A percentile compares a stretch with the other conserved stretches of the same genome.
Evolutionary conservation across 37 sponge, comb jelly and placozoan genomes (phyloP).

Genomic region (Beroe ovata): DNA sequence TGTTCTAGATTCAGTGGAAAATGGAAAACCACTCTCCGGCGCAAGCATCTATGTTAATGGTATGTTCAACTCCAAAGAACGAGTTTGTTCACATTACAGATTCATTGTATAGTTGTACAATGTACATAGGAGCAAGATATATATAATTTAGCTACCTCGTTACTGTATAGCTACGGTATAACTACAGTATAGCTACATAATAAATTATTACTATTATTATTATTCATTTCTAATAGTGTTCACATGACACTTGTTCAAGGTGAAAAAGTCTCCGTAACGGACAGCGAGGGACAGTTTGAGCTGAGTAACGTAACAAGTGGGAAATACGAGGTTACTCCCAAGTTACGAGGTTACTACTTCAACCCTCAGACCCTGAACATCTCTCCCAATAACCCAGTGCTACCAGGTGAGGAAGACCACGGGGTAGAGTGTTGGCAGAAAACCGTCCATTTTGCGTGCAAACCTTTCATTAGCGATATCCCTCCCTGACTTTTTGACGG

Average conservation of each 20-base stretch:
- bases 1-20: conserved; percentile 51
- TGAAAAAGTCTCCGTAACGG: conserved; percentile 49
- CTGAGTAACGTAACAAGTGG: conserved; percentile 51
- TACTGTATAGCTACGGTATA: too few relatives aligned
- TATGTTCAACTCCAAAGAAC: not conserved
- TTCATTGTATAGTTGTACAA: too few relatives aligned
- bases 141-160: too few relatives aligned
- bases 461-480: too few relatives aligned
- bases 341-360: conserved; percentile 39
- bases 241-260: not conserved
- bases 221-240: too few relatives aligned
- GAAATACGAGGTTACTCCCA: conserved; percentile 30
- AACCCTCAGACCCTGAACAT: conserved; percentile 2
- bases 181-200: too few relatives aligned
- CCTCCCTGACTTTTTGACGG: too few relatives aligned
- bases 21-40: conserved; percentile 19
- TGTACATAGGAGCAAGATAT: too few relatives aligned
- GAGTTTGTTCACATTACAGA: too few relatives aligned
- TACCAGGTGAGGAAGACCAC: conserved; percentile 45
- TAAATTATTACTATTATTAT: too few relatives aligned
- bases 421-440: too few relatives aligned
- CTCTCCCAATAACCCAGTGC: conserved; percentile 50
- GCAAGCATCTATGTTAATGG: conserved; percentile 27
- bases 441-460: too few relatives aligned
- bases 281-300: conserved; percentile 32